Conservation (phyloP, 2,888 invertebrate species). For the Syritta pipiens region DNA sequence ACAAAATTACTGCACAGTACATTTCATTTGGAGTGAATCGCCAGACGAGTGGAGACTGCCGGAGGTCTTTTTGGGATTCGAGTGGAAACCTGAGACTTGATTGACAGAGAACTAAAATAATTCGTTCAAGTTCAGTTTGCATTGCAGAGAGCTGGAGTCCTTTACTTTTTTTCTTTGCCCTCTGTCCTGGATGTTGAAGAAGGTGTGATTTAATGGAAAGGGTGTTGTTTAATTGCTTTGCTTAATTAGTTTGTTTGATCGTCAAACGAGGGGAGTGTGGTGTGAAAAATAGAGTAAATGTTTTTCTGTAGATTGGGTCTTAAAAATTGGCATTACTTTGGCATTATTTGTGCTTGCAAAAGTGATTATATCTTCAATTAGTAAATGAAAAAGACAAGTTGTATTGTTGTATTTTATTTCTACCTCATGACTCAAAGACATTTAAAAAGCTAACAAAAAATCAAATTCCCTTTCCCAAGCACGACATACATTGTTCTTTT, state of each 20-base stretch:
- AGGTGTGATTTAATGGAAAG: background rate
- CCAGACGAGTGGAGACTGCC: background rate
- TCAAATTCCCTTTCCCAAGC: too few relatives aligned
- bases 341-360: too few relatives aligned
- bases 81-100: background rate
- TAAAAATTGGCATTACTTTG: too few relatives aligned
- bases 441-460: too few relatives aligned
- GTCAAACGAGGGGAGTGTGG: too few relatives aligned
- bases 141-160: conserved; percentile 5
- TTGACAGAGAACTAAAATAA: conserved; percentile 17
- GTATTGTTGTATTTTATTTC: too few relatives aligned
- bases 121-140: conserved; percentile 33
- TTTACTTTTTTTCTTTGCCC: background rate
- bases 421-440: too few relatives aligned
- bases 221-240: conserved; percentile 21
- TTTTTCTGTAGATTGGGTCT: too few relatives aligned
- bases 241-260: conserved; percentile 31
- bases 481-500: too few relatives aligned
- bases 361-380: too few relatives aligned
- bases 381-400: too few relatives aligned
- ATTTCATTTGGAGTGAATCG: conserved; percentile 1
- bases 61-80: background rate
- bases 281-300: too few relatives aligned
- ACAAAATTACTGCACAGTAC: conserved; percentile 29
- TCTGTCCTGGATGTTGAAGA: background rate